Percentiles rank a stretch among this genome's conserved stretches.
phyloP scores from a whole-genome alignment of 92 coral and sea anemone genomes.

The Epizoanthus ramosus region DNA sequence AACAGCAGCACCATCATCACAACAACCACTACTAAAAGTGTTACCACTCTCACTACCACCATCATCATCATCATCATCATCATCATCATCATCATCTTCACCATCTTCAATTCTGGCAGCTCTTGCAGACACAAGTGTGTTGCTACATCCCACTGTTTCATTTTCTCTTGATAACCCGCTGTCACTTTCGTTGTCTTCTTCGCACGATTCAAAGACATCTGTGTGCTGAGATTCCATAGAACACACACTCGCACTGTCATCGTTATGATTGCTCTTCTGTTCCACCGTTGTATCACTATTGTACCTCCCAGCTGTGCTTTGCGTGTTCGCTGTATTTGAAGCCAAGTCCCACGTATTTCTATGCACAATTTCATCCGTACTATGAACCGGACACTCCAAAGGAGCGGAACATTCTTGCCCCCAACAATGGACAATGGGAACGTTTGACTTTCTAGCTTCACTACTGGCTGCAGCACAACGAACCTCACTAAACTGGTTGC shows the following conservation, averaged over 20 bases:
- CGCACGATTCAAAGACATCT: slow-evolving; percentile 24
- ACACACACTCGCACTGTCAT: background rate
- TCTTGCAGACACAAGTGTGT: background rate
- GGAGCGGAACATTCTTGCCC: background rate
- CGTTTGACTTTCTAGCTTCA: background rate
- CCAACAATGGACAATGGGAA: background rate
- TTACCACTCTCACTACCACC: too few species aligned
- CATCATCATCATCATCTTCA: background rate
- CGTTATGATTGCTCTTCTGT: too few species aligned
- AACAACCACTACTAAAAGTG: background rate
- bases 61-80: background rate
- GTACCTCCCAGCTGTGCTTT: background rate
- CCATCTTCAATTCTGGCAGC: background rate
- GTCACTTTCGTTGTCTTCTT: background rate
- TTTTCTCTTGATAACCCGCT: background rate
- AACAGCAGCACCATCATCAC: background rate
- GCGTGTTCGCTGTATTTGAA: background rate
- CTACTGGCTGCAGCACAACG: background rate
- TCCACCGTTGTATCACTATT: too few species aligned
- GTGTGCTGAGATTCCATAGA: background rate
- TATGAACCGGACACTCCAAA: background rate
- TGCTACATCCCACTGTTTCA: background rate
- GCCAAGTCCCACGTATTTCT: background rate
- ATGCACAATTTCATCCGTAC: background rate
- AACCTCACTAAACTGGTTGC: background rate